phyloP scores from a whole-genome alignment of 2,888 invertebrate genomes.

The Pandemis cinnamomeana region DNA sequence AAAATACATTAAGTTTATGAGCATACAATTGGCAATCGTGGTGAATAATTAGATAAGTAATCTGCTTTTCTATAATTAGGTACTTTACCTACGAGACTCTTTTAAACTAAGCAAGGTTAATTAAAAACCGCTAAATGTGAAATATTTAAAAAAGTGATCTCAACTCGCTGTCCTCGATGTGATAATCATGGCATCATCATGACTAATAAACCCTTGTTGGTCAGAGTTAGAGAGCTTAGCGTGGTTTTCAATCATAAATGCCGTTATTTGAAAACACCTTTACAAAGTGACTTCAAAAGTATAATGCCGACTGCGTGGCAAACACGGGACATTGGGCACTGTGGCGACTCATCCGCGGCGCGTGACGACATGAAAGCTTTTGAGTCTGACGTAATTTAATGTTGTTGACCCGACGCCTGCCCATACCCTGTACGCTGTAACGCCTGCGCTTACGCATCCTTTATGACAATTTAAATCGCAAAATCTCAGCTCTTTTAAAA shows the following conservation, averaged over 20 bases:
- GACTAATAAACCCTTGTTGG: neutral
- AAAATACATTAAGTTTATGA: neutral
- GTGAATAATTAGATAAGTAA: neutral
- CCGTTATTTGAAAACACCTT: neutral
- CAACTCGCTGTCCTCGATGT: neutral
- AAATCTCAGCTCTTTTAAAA: neutral
- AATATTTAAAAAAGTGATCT: neutral
- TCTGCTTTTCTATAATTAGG: neutral
- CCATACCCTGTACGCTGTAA: conserved; percentile 43
- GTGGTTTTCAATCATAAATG: neutral
- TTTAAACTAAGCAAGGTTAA: no score
- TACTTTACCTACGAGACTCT: neutral
- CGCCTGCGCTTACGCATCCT: conserved; percentile 33
- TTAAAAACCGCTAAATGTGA: neutral
- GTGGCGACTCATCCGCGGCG: conserved; percentile 30
- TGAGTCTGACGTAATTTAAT: conserved; percentile 61
- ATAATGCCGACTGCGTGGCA: neutral
- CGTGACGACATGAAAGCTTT: conserved; percentile 52
- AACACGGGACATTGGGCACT: neutral
- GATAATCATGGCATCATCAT: conserved; percentile 1
- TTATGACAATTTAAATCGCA: neutral
- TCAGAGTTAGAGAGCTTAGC: neutral
- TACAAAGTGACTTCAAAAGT: neutral
- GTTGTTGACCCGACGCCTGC: conserved; percentile 61
- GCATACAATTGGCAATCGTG: neutral